phyloP scores from a whole-genome alignment of 2,888 invertebrate species.

The Colletes collaris region DNA sequence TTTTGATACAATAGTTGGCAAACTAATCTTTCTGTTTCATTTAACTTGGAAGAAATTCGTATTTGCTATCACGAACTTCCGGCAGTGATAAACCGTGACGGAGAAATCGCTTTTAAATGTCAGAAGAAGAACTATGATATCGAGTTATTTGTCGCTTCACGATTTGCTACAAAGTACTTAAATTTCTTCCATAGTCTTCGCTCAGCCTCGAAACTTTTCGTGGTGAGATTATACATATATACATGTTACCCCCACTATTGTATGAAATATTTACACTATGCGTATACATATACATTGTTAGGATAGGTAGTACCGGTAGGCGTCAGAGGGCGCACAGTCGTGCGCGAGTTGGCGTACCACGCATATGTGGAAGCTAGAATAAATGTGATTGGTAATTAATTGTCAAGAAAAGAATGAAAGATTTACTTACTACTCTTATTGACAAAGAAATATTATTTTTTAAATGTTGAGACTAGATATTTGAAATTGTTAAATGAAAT shows the following conservation, averaged over 20 bases:
- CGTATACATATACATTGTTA: too few relatives aligned
- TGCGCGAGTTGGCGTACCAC: too few relatives aligned
- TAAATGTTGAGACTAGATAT: too few relatives aligned
- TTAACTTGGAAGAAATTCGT: background rate
- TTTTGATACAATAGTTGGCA: background rate
- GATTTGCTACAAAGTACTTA: slow-evolving; percentile 25
- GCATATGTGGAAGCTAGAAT: too few relatives aligned
- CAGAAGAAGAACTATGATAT: slow-evolving; percentile 5
- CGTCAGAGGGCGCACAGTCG: too few relatives aligned
- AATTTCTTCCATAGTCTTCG: slow-evolving; percentile 23
- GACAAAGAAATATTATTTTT: too few relatives aligned
- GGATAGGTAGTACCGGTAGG: too few relatives aligned
- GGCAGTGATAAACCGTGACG: slow-evolving; percentile 26
- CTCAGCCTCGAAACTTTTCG: slow-evolving; percentile 4
- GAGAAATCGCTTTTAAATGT: slow-evolving; percentile 42
- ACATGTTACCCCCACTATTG: slow-evolving; percentile 5
- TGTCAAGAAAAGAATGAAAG: too few relatives aligned
- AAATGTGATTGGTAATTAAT: too few relatives aligned
- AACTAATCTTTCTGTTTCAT: background rate
- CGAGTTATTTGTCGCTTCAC: slow-evolving; percentile 14
- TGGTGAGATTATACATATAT: slow-evolving; percentile 30
- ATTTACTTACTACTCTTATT: too few relatives aligned
- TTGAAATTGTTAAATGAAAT: too few relatives aligned
- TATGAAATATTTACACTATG: too few relatives aligned
- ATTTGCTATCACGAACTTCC: slow-evolving; percentile 45